Conservation (phyloP, 2,888 invertebrate genomes). For the Xestia xanthographa region DNA sequence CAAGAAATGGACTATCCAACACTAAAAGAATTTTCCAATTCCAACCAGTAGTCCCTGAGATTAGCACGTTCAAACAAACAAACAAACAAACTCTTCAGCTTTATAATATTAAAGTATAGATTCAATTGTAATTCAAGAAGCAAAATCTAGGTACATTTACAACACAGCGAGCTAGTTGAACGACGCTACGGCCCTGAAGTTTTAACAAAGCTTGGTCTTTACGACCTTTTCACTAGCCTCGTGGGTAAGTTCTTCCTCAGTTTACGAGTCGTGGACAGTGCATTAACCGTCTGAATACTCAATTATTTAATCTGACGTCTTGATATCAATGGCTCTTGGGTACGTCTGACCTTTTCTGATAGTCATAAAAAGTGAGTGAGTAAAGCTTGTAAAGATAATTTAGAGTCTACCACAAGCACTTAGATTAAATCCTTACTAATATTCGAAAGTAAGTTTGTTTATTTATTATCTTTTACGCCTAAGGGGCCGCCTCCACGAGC, state of each 20-base stretch:
- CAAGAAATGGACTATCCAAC: no score
- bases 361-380: neutral
- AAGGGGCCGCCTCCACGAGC: no score
- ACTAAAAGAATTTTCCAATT: no score
- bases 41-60: no score
- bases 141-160: neutral
- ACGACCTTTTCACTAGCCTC: slow-evolving; percentile 6
- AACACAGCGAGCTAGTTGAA: neutral
- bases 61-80: no score
- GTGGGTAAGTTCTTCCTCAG: slow-evolving; percentile 1
- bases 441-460: no score
- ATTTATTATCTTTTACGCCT: no score
- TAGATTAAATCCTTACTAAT: neutral
- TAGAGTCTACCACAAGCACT: neutral
- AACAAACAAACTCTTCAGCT: no score
- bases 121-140: no score
- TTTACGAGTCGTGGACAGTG: slow-evolving; percentile 26
- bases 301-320: neutral
- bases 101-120: no score
- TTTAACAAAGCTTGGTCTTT: neutral
- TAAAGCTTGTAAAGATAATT: neutral
- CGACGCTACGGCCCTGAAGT: neutral
- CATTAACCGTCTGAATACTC: slow-evolving; percentile 17
- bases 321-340: neutral
- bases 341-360: neutral